Evolutionary conservation across 2,888 invertebrate genomes (phyloP).

Genomic region (Thysanoteuthis rhombus): DNA sequence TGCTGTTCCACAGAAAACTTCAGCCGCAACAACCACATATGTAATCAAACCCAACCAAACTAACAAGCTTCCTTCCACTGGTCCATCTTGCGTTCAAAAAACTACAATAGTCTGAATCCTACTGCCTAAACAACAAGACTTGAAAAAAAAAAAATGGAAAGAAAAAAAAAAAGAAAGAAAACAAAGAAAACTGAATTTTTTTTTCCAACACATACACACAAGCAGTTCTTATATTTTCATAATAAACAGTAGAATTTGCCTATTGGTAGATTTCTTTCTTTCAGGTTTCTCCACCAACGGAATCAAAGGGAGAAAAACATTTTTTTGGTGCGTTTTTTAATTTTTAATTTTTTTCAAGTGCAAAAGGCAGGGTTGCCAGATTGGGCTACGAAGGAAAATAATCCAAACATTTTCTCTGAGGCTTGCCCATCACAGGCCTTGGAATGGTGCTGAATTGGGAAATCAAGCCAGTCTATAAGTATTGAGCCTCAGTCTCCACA

Average conservation of each 20-base stretch:
- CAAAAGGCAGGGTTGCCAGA: too few relatives aligned
- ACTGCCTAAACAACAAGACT: neutral
- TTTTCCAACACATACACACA: neutral
- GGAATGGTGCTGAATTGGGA: too few relatives aligned
- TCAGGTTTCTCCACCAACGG: neutral
- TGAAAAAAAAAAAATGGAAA: neutral
- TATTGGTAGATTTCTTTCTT: neutral
- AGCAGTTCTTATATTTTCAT: neutral
- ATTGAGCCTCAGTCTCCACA: too few relatives aligned
- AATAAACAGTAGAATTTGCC: neutral
- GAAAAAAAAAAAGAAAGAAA: neutral
- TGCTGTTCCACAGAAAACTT: neutral
- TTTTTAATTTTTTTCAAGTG: neutral
- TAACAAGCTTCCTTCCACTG: neutral
- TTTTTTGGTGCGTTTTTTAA: neutral
- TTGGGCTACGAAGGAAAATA: too few relatives aligned
- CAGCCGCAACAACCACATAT: neutral
- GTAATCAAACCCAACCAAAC: neutral
- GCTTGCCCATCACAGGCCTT: too few relatives aligned
- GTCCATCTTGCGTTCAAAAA: neutral
- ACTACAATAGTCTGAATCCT: neutral
- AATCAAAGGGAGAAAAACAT: neutral
- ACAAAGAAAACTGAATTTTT: neutral
- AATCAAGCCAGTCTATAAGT: too few relatives aligned
- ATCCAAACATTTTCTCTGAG: too few relatives aligned